Base-by-base conservation (phyloP, 2,888 invertebrate genomes). In the Cerastis rubricosa region DNA sequence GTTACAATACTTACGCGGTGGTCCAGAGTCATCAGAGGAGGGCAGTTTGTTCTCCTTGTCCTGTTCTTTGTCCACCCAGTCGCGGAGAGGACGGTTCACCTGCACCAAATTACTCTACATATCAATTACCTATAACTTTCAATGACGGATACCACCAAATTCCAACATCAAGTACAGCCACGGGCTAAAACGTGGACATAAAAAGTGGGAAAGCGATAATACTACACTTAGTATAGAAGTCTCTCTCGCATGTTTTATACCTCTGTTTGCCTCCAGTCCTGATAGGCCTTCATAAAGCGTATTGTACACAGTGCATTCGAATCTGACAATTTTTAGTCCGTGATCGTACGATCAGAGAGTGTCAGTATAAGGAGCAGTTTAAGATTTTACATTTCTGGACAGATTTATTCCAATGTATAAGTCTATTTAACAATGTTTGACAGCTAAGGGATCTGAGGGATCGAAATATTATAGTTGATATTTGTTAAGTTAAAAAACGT, bases 1-100 rank as follows among this genome's bases (percentile, higher is more conserved):
- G 40, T n/a, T 40, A 17, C n/a, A 64, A 64, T n/a, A 97, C 98
- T 97, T 97, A 98, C 98, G 97, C 69, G 98, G 98, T n/a, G 98
- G 98, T 93, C 84, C 84, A 35, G 43, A 43, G n/a, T 98, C 98
- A 74, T 98, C 98, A 5, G 95, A n/a, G 0, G 92, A 89, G 0
- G 95, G 94, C 22, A 93, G 84, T 78, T 94, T 98, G 97, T 91
- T 98, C 97, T 87, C 97, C 87, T 94, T 97, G 91, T 59, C 97
- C 87, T 94, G 97, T 88, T 91, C 97, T 85, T 90, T 95, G 59
- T 96, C 95, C 2, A 89, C 90, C 96, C 96, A 96, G 75, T 96
- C 97, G 0, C 96, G 94, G 11, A 95, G 83, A 3, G 96, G 96
- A 22, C 97, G 93, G 74, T 96, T 97, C 0, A 97, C 95, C 92